Percentiles rank a stretch among this genome's conserved stretches.
Evolutionary conservation across 1,140 invertebrate species (phyloP).

Genomic region (Lutraria rhynchaena): DNA sequence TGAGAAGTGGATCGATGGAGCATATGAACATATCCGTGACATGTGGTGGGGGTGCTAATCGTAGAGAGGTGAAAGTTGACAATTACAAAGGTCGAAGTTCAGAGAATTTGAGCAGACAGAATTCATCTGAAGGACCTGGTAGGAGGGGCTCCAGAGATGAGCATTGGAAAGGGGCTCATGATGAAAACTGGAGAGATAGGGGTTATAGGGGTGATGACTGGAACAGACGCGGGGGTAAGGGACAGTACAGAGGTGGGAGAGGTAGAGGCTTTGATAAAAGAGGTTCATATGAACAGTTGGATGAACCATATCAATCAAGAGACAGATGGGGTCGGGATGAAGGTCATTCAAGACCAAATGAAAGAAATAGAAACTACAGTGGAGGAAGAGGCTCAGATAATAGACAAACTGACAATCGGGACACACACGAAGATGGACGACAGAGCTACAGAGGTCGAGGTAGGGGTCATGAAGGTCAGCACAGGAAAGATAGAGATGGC

Average conservation of each 20-base stretch:
- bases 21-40: constrained; percentile 47
- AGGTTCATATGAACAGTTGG: constrained; percentile 30
- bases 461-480: not conserved
- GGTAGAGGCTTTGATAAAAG: constrained; percentile 36
- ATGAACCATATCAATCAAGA: constrained; percentile 37
- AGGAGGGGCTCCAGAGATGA: constrained; percentile 2
- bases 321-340: constrained; percentile 31
- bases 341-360: constrained; percentile 8
- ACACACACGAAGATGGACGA: constrained; percentile 3
- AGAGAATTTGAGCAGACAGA: constrained; percentile 22
- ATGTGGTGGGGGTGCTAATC: constrained; percentile 37
- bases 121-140: constrained; percentile 11
- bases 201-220: constrained; percentile 1
- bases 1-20: constrained; percentile 32
- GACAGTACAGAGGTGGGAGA: constrained; percentile 13
- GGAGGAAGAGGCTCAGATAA: constrained; percentile 19
- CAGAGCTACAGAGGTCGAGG: constrained; percentile 23
- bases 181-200: constrained; percentile 34
- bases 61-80: constrained; percentile 47
- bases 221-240: constrained; percentile 15
- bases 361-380: constrained; percentile 13
- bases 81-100: constrained; percentile 23
- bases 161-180: constrained; percentile 11
- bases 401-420: constrained; percentile 10
- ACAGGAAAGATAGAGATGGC: constrained; percentile 28